A percentile compares a stretch with the other conserved stretches of the same genome.
These are phyloP conservation scores for Tokudaia tokunoshimensis DNA, from an alignment of 2,797 vertebrate genomes.

Conservation along the genomic window DNA sequence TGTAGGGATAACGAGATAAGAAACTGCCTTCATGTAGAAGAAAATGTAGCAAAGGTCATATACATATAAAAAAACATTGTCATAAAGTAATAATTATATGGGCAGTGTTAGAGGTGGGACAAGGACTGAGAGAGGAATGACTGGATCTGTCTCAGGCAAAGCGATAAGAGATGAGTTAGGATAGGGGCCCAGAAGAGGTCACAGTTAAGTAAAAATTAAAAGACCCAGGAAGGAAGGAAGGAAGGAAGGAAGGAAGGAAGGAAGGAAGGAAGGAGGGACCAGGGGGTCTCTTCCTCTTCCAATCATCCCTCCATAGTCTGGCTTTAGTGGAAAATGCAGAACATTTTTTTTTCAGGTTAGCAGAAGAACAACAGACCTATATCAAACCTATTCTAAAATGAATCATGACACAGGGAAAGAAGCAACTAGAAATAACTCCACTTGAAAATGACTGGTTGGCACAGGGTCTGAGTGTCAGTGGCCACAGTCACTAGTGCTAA, in stretches of 20 bases:
- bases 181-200: background rate
- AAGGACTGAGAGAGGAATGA: background rate
- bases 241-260: background rate
- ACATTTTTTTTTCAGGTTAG: background rate
- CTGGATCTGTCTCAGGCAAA: background rate
- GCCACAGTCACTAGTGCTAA: background rate
- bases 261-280: background rate
- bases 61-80: background rate
- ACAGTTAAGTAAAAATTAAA: background rate
- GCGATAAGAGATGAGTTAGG: background rate
- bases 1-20: background rate
- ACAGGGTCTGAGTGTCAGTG: background rate
- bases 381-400: background rate
- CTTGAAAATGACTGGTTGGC: background rate
- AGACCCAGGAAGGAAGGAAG: background rate
- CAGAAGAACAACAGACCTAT: background rate
- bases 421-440: background rate
- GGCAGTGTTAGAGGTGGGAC: background rate
- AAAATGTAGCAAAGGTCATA: background rate
- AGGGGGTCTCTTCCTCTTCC: background rate
- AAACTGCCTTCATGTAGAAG: background rate
- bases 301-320: background rate
- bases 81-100: background rate
- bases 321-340: background rate
- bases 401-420: background rate